phyloP scores from a whole-genome alignment of 2,113 vertebrate species.

The Australoheros scitulus region DNA sequence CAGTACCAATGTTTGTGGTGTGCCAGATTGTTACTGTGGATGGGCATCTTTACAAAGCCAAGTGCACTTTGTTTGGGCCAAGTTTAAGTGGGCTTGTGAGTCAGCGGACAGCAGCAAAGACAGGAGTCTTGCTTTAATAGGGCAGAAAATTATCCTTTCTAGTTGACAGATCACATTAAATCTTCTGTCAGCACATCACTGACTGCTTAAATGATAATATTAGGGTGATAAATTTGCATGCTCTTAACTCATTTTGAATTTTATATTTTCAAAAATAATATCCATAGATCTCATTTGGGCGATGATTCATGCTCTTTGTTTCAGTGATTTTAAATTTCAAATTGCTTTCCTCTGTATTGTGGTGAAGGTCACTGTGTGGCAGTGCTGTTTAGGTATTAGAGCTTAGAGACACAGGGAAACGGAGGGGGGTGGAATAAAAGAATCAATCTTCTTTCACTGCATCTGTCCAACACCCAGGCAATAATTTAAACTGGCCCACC shows the following conservation, averaged over 20 bases:
- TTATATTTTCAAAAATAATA: not conserved
- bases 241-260: not conserved
- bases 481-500: not conserved
- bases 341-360: not conserved
- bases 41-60: not conserved
- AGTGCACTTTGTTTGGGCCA: constrained; percentile 4
- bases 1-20: not conserved
- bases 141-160: constrained; percentile 14
- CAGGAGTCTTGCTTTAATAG: not conserved
- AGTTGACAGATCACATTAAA: constrained; percentile 8
- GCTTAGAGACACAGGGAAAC: not conserved
- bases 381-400: not conserved
- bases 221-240: not conserved
- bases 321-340: not conserved
- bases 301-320: not conserved
- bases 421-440: not conserved
- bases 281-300: not conserved
- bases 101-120: constrained; percentile 27
- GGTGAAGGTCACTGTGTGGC: constrained; percentile 9
- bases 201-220: not conserved
- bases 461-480: not conserved
- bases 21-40: constrained; percentile 7
- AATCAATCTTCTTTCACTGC: constrained; percentile 15
- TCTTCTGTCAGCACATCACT: constrained; percentile 5
- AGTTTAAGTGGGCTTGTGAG: constrained; percentile 12